Percentiles rank a stretch among this genome's conserved stretches.
Evolutionary conservation across 2,797 vertebrate genomes (phyloP).

Genomic region (Bradypus variegatus): DNA sequence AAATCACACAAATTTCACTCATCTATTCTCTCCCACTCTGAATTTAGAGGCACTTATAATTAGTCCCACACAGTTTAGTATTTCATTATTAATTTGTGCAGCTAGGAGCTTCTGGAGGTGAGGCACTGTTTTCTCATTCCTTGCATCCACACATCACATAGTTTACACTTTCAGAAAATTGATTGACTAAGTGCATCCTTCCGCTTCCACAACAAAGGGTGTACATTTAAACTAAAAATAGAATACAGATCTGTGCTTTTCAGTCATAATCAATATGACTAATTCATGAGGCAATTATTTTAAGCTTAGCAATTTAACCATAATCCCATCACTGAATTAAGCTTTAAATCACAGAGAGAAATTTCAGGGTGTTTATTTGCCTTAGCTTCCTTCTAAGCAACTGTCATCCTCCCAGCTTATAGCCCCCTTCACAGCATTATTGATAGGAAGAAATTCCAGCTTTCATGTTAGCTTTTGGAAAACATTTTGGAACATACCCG

Average conservation of each 20-base stretch:
- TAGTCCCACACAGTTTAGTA: background rate
- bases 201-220: background rate
- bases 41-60: slow-evolving; percentile 16
- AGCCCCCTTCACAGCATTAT: background rate
- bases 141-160: background rate
- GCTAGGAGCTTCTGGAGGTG: background rate
- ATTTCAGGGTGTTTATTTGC: background rate
- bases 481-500: slow-evolving; percentile 2
- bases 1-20: slow-evolving; percentile 11
- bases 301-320: slow-evolving; percentile 39
- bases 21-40: background rate
- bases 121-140: background rate
- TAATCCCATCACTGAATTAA: slow-evolving; percentile 26
- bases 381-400: background rate
- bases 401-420: background rate
- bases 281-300: slow-evolving; percentile 44
- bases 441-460: slow-evolving; percentile 13
- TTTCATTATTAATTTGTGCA: background rate
- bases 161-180: slow-evolving; percentile 26
- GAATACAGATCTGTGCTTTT: slow-evolving; percentile 33
- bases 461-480: slow-evolving; percentile 11
- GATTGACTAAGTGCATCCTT: slow-evolving; percentile 23
- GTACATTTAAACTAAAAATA: slow-evolving; percentile 45
- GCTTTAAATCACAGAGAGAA: background rate
- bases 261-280: slow-evolving; percentile 52